Base-by-base conservation (phyloP, 2,113 vertebrate species). In the Rhipidura dahli region DNA sequence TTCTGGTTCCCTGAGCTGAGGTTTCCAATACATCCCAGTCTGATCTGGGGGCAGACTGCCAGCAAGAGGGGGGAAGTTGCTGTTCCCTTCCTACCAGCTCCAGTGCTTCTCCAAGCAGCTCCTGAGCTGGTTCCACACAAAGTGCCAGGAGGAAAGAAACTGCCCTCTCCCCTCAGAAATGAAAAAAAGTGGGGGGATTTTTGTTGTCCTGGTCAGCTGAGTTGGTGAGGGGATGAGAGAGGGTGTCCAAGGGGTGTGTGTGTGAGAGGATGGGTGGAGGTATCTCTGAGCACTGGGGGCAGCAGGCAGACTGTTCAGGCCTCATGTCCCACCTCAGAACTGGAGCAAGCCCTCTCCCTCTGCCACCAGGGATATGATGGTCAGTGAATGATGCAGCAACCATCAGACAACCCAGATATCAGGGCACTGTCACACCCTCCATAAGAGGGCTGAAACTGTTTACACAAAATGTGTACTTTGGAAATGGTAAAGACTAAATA, bases 401-500 rank as follows among this genome's bases (percentile, higher is more conserved):
- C 3, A 0, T 42, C 57, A 37, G 78, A 59, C 28, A n/a, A n/a
- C 20, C 22, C 1, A 4, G 8, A 33, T 75, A 66, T 59, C 27
- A 35, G 77, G 39, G 26, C 28, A 9, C 31, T 17, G 33, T 63
- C 56, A 11, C 21, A 1, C 30, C 56, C 49, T 64, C 33, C 3
- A 1, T 51, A 39, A 45, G 49, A 63, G 49, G 8, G 2, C 77
- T 64, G 78, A 49, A 85, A 49, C 53, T 72, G 69, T 87, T 84
- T 84, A 49, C 1, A 4, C 1, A 4, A 37, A 94, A 87, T n/a
- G 69, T 8, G 1, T 61, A 27, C 59, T 95, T 85, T 61, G 57
- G 72, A 93, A 91, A 76, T 35, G 73, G 44, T 91, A 53, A 96
- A 61, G 63, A 61, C 78, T 76, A 87, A 95, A 84, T 96, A 94